Evolutionary conservation across 2,888 invertebrate genomes (phyloP).

Genomic region (Leptinotarsa haldemani): DNA sequence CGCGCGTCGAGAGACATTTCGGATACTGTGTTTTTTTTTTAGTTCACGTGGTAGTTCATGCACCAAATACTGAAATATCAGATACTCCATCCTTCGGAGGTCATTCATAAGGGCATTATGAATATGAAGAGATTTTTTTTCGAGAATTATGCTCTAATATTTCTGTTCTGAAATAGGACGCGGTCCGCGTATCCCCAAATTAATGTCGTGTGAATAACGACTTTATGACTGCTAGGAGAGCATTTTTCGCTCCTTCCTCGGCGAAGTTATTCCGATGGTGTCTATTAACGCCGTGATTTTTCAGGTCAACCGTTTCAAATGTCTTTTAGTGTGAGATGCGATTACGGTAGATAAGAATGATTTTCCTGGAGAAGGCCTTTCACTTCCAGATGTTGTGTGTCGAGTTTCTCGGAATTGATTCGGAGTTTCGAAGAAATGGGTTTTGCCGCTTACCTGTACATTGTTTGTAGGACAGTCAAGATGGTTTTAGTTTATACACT

Average conservation of each 20-base stretch:
- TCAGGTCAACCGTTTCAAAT: constrained; percentile 10
- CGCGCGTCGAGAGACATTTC: no score
- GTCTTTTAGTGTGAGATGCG: constrained; percentile 1
- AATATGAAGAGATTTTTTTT: constrained; percentile 14
- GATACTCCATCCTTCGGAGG: not conserved
- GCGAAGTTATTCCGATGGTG: not conserved
- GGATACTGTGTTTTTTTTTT: no score
- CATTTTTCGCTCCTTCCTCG: constrained; percentile 7
- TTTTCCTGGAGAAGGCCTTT: constrained; percentile 2
- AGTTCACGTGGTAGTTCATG: not conserved
- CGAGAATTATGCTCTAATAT: constrained; percentile 15
- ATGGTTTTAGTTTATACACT: not conserved
- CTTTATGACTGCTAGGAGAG: constrained; percentile 12
- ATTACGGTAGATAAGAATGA: constrained; percentile 7
- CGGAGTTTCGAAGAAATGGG: not conserved
- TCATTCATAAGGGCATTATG: not conserved
- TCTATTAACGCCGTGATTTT: constrained; percentile 11
- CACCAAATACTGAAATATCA: not conserved
- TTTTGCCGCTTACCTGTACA: not conserved
- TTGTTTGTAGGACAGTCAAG: no score
- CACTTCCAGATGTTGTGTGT: not conserved
- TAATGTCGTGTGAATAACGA: constrained; percentile 13
- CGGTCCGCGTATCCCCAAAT: not conserved
- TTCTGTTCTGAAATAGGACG: constrained; percentile 5
- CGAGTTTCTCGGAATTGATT: not conserved